phyloP scores from a whole-genome alignment of 2,797 vertebrate species.

The Poecilia picta region DNA sequence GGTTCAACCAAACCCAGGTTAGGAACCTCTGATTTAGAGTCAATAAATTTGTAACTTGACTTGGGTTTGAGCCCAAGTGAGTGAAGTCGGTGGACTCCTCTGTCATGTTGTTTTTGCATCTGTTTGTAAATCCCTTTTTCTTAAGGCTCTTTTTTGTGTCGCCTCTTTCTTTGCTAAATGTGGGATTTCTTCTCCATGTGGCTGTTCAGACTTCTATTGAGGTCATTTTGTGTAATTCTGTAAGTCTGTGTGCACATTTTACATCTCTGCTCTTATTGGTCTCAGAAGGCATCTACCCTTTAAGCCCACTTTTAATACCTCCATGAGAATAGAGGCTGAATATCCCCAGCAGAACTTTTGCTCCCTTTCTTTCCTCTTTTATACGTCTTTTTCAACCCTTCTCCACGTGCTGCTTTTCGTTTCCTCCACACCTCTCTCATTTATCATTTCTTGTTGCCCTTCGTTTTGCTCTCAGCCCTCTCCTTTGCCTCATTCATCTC shows the following conservation, averaged over 20 bases:
- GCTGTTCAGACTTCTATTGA: constrained; percentile 1
- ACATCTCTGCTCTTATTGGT: constrained; percentile 1
- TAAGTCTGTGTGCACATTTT: neutral
- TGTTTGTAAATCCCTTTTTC: neutral
- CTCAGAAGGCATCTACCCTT: neutral
- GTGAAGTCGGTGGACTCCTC: neutral
- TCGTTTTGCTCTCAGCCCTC: constrained; percentile 32
- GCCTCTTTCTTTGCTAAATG: neutral
- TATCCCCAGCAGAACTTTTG: constrained; percentile 29
- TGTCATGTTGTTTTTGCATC: neutral
- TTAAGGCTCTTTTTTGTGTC: neutral
- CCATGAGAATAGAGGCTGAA: neutral
- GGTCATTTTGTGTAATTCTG: neutral
- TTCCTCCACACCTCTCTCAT: constrained; percentile 33
- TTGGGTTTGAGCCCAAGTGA: neutral
- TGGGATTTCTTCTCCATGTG: neutral
- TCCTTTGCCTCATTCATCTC: constrained; percentile 46
- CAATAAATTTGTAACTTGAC: neutral
- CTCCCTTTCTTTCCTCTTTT: constrained; percentile 12
- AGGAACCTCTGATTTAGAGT: neutral
- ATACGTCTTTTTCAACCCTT: constrained; percentile 8
- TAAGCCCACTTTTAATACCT: neutral
- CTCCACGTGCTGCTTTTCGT: constrained; percentile 24
- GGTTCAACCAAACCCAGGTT: no score
- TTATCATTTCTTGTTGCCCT: constrained; percentile 53